phyloP scores from a whole-genome alignment of 2,797 vertebrate genomes.

The Sebastes aleutianus region DNA sequence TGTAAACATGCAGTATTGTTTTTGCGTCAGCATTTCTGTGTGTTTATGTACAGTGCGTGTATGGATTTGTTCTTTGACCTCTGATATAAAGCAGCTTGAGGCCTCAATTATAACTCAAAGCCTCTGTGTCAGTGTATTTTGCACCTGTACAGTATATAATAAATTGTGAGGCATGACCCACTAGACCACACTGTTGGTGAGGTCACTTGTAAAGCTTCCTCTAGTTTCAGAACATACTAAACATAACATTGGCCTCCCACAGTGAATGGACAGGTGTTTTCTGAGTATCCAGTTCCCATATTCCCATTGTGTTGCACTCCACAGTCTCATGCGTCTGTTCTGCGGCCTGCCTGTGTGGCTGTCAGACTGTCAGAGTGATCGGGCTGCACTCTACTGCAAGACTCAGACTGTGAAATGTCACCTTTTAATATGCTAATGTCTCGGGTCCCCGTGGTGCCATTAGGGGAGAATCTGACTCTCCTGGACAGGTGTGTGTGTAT shows the following conservation, averaged over 20 bases:
- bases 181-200: not conserved
- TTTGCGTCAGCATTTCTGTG: not conserved
- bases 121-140: not conserved
- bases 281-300: constrained; percentile 23
- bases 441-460: constrained; percentile 69
- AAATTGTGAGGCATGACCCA: not conserved
- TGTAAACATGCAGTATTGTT: not conserved
- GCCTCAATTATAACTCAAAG: not conserved
- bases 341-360: constrained; percentile 34
- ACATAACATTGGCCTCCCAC: not conserved
- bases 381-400: constrained; percentile 41
- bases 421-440: constrained; percentile 85
- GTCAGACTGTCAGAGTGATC: constrained; percentile 67
- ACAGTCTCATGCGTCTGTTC: constrained; percentile 34
- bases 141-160: not conserved
- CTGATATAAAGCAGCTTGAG: not conserved
- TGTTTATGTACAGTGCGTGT: not conserved
- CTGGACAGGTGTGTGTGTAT: constrained; percentile 48
- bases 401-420: constrained; percentile 76
- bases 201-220: not conserved
- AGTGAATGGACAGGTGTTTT: constrained; percentile 38
- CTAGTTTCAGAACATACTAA: not conserved
- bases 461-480: constrained; percentile 64
- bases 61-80: not conserved
- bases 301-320: constrained; percentile 16